Evolutionary conservation across 2,113 vertebrate species (phyloP).

Genomic region (Monarcha castaneiventris): DNA sequence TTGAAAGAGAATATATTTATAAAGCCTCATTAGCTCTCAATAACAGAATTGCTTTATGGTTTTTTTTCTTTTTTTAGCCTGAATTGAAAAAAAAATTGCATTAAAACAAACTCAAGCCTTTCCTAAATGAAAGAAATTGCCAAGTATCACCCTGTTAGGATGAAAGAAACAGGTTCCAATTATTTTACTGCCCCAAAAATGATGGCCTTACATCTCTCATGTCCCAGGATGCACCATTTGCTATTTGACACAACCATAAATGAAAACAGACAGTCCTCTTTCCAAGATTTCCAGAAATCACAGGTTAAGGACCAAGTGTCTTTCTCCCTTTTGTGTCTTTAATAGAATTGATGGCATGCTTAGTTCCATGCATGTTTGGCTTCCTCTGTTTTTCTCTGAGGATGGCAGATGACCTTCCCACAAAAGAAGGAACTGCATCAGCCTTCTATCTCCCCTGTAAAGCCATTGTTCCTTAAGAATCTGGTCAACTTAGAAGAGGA

Average conservation of each 20-base stretch:
- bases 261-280: neutral
- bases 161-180: neutral
- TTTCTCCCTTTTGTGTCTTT: neutral
- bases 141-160: neutral
- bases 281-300: neutral
- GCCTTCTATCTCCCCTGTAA: neutral
- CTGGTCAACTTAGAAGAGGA: neutral
- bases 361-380: too few species aligned
- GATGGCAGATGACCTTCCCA: neutral
- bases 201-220: neutral
- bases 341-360: neutral
- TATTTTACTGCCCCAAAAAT: neutral
- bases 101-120: neutral
- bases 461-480: neutral
- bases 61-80: neutral
- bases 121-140: neutral
- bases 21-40: neutral
- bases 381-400: neutral
- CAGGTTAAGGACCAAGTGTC: neutral
- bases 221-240: neutral
- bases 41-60: neutral
- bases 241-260: neutral
- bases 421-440: neutral
- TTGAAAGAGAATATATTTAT: neutral
- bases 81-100: neutral